Evolutionary conservation across 1,140 invertebrate genomes (phyloP).

Genomic region (Drosophila mauritiana): DNA sequence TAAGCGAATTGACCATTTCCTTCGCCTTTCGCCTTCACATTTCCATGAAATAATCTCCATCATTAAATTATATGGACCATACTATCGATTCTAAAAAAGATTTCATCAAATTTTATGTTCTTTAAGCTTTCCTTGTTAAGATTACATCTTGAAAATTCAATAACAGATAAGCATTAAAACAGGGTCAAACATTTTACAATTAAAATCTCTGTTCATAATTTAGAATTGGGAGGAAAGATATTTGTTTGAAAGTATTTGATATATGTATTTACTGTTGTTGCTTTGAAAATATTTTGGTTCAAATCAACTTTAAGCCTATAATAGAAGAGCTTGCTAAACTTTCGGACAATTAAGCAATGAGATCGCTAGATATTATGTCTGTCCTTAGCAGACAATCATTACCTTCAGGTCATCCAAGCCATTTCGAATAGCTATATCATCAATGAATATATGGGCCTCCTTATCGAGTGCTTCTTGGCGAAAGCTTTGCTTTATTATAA

Average conservation of each 20-base stretch:
- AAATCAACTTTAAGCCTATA: not conserved
- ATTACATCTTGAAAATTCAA: no score
- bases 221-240: not conserved
- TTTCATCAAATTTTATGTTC: no score
- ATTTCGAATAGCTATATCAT: constrained; percentile 34
- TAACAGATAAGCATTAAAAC: not conserved
- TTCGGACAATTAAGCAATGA: not conserved
- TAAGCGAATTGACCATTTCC: no score
- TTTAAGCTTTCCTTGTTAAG: no score
- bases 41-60: no score
- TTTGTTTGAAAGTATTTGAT: not conserved
- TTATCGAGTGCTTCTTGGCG: constrained; percentile 1
- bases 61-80: no score
- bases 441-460: constrained; percentile 23
- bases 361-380: not conserved
- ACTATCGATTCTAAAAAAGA: no score
- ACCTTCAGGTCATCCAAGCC: constrained; percentile 46
- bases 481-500: constrained; percentile 5
- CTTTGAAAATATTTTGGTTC: not conserved
- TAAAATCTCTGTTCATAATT: not conserved
- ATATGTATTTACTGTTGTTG: not conserved
- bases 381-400: constrained; percentile 41
- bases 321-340: not conserved
- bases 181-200: not conserved
- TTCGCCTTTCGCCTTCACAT: no score